A percentile compares a stretch with the other conserved stretches of the same genome.
phyloP scores from a whole-genome alignment of 2,113 vertebrate genomes.

The Lagenorhynchus albirostris region DNA sequence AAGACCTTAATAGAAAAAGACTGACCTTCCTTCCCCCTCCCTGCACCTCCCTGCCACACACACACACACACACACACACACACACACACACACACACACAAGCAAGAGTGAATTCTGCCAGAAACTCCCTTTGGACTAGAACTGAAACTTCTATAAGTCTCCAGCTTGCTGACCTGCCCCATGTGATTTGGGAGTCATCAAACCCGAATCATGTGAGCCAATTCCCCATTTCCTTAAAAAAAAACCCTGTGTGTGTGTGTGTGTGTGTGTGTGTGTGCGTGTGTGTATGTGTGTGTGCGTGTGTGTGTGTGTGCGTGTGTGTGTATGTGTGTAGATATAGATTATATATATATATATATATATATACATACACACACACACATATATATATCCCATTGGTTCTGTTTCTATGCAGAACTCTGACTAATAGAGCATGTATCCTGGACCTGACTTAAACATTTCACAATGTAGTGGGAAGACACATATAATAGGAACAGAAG shows the following conservation, averaged over 20 bases:
- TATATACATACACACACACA: not conserved
- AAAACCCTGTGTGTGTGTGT: not conserved
- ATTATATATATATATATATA: not conserved
- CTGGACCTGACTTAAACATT: not conserved
- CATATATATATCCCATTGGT: not conserved
- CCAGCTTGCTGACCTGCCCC: not conserved
- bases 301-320: too few relatives aligned
- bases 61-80: not conserved
- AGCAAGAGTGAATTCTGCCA: not conserved
- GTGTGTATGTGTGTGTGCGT: rapidly evolving
- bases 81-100: too few relatives aligned
- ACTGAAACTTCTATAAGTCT: not conserved
- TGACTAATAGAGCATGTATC: not conserved
- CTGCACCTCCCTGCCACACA: not conserved
- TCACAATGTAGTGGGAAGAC: not conserved
- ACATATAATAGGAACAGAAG: not conserved
- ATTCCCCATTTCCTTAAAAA: not conserved
- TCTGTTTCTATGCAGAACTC: not conserved
- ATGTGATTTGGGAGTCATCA: not conserved
- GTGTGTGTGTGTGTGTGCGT: too few relatives aligned
- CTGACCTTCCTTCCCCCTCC: not conserved
- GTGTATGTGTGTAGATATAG: too few relatives aligned
- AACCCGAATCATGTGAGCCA: not conserved
- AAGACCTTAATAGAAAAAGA: not conserved
- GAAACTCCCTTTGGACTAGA: not conserved